Percentiles rank a stretch among this genome's conserved stretches.
Conservation (phyloP, 2,888 invertebrate species). For the Tenthredo distinguenda region DNA sequence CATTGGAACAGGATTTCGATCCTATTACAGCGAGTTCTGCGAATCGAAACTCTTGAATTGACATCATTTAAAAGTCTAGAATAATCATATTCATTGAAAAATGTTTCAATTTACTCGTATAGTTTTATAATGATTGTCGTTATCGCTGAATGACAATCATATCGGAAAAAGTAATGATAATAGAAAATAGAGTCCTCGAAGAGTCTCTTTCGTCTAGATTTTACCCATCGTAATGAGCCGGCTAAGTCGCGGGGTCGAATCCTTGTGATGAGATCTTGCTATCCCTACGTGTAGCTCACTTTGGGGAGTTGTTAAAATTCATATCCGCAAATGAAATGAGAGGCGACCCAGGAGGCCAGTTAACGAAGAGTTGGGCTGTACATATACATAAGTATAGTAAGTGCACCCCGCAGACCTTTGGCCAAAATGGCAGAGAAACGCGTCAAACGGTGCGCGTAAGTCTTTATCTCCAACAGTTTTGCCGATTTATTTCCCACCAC, state of each 20-base stretch:
- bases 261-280: constrained; percentile 30
- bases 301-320: constrained; percentile 50
- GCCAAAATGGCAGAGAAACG: background rate
- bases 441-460: constrained; percentile 41
- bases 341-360: constrained; percentile 45
- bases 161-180: background rate
- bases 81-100: background rate
- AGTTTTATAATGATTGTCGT: background rate
- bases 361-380: constrained; percentile 42
- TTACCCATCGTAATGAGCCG: background rate
- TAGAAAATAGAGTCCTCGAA: background rate
- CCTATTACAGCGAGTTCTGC: background rate
- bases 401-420: constrained; percentile 30
- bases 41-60: background rate
- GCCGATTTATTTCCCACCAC: constrained; percentile 50
- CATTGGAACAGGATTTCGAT: background rate
- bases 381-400: constrained; percentile 19
- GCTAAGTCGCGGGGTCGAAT: constrained; percentile 21
- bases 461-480: constrained; percentile 51
- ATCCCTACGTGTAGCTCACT: constrained; percentile 22
- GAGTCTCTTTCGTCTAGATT: background rate
- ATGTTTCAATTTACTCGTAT: background rate
- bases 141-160: background rate
- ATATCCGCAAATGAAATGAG: constrained; percentile 54
- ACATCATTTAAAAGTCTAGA: background rate